phyloP scores from a whole-genome alignment of 30 jellyfish, hydroid and myxozoan genomes.

The Turritopsis dohrnii region DNA sequence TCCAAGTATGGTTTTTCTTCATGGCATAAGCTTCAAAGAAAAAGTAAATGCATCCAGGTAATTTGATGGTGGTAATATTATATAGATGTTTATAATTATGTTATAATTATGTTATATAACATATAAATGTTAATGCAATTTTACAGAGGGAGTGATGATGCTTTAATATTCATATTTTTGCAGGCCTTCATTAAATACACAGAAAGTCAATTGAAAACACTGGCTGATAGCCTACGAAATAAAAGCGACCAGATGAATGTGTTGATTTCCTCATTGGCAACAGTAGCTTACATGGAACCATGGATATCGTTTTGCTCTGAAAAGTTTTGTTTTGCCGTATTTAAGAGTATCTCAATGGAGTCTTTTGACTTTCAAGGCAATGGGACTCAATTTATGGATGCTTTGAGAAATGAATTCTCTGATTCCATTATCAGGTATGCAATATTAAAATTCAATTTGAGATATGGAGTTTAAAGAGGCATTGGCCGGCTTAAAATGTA shows the following conservation, averaged over 20 bases:
- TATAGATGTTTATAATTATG: too few relatives aligned
- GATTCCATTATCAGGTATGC: background rate
- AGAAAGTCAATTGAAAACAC: background rate
- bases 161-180: background rate
- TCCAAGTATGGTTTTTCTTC: background rate
- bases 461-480: too few relatives aligned
- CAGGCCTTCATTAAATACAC: background rate
- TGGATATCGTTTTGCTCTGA: background rate
- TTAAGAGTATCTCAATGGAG: slow-evolving; percentile 3
- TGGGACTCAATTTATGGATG: background rate
- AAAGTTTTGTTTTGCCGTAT: background rate
- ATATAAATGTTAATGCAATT: too few relatives aligned
- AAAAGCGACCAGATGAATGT: background rate
- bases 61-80: background rate
- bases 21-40: background rate
- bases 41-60: background rate
- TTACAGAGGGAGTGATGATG: too few relatives aligned
- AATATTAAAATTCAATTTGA: too few relatives aligned
- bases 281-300: slow-evolving; percentile 12
- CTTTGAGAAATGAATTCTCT: background rate
- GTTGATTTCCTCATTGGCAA: background rate
- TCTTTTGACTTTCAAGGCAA: background rate
- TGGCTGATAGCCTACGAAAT: background rate
- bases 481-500: too few relatives aligned
- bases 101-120: too few relatives aligned